Evolutionary conservation across 2,888 invertebrate genomes (phyloP), one percentile per base, ranked within the genome.

Genomic region (Cybosia mesomella): DNA sequence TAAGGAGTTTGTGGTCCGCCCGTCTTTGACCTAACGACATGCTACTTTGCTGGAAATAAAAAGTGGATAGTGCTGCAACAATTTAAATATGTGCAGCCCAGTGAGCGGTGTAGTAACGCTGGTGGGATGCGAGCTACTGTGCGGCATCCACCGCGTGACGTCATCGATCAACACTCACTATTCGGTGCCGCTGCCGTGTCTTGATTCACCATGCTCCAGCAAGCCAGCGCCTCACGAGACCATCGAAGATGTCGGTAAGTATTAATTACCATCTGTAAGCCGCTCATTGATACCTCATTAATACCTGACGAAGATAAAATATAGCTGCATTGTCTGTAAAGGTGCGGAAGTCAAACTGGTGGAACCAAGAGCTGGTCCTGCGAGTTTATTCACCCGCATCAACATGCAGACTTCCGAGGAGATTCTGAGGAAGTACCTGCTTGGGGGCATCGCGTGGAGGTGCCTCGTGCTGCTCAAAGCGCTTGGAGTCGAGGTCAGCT

Each of bases 61-160:
- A n/a, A 2, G 2, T 43, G 5, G 18, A 28, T 43, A 4, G 8
- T 24, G 3, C 4, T 58, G 1, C 7, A 8, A 58, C 5, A 32
- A 0, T 21, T 11, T 22, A n/a, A n/a, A n/a, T n/a, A n/a, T 64
- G n/a, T n/a, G 22, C 82, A 96, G 96, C 82, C 95, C 95, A 15
- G 90, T 95, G 72, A 96, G 95, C 77, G 95, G 96, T 66, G 95
- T 96, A 72, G 95, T 96, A 66, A 96, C 96, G 15, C 90, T 96
- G 74, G 95, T 96, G 64, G 96, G 96, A 0, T 96, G 96, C 87
- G 96, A 96, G 89, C 87, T 96, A 69, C 92, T 96, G 64, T 95
- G 96, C 74, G 96, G 96, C 77, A 95, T 96, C 69, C 96, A 96
- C 87, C 94, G 95, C 67, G 92, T 95, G 73, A 94, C 94, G 64